A percentile compares a stretch with the other conserved stretches of the same genome.
Conservation (phyloP, 2,888 invertebrate species). For the Philereme transversata region DNA sequence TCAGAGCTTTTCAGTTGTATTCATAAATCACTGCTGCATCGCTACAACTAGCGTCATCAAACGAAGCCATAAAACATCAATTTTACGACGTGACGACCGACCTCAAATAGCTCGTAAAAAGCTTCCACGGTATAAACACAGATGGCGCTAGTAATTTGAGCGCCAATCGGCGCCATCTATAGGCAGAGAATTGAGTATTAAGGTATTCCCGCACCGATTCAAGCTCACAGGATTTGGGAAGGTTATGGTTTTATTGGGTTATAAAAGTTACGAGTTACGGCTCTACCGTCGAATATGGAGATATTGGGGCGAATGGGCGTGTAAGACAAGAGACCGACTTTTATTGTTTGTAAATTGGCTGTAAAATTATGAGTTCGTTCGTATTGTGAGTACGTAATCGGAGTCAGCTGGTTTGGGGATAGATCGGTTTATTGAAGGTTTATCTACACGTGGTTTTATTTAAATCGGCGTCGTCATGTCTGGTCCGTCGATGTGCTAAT, state of each 20-base stretch:
- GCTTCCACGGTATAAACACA: slow-evolving; percentile 66
- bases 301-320: slow-evolving; percentile 79
- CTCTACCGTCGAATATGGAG: slow-evolving; percentile 76
- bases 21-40: slow-evolving; percentile 43
- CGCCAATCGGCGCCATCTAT: slow-evolving; percentile 69
- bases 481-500: slow-evolving; percentile 52
- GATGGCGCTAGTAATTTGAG: slow-evolving; percentile 68
- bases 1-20: neutral
- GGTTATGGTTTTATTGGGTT: slow-evolving; percentile 79
- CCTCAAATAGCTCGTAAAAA: slow-evolving; percentile 76
- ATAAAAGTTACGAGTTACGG: slow-evolving; percentile 81
- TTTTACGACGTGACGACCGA: slow-evolving; percentile 76
- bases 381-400: slow-evolving; percentile 76
- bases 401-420: slow-evolving; percentile 79
- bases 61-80: slow-evolving; percentile 72
- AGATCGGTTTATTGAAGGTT: slow-evolving; percentile 77
- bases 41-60: slow-evolving; percentile 78
- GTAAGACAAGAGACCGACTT: slow-evolving; percentile 81
- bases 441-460: slow-evolving; percentile 63
- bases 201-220: slow-evolving; percentile 52
- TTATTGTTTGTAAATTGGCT: slow-evolving; percentile 85
- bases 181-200: slow-evolving; percentile 42
- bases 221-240: slow-evolving; percentile 43
- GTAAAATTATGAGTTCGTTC: slow-evolving; percentile 83
- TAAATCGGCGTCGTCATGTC: slow-evolving; percentile 60